Base-by-base conservation (phyloP, 2,113 vertebrate genomes). In the Spea bombifrons region DNA sequence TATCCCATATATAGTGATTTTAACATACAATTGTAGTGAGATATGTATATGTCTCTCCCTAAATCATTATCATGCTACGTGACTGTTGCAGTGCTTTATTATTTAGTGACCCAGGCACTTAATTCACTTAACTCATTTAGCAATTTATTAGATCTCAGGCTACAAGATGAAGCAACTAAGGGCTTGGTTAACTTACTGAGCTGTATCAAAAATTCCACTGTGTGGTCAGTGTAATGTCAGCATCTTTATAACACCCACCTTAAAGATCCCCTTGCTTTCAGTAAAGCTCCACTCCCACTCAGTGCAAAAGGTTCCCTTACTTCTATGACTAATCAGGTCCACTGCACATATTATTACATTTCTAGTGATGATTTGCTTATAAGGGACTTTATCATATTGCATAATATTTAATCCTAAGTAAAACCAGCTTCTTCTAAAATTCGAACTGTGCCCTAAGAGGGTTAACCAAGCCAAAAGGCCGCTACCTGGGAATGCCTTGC, bases 271-370 rank as follows among this genome's bases (percentile, higher is more conserved):
- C 61, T 9, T 64, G 7, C 16, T 45, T 64, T 8, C 48, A 78
- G 16, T 44, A 59, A 15, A 10, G n/a, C 61, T 43, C 9, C 45
- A 63, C 75, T 64, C 76, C 67, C 55, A 44, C 75, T 63, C 66
- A 70, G 5, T 61, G 63, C 44, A 48, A 69, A 17, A 77, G 66
- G 53, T 77, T 55, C 75, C 67, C 46, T 12, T 45, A 43, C 30
- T 30, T 44, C n/a, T 77, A 46, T 77, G 75, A 77, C 66, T 70
- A 57, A 70, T 45, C 57, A 63, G 10, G 44, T 45, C 75, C 66
- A 70, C 16, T 59, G 4, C 55, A 43, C 7, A 43, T 55, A 43
- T 68, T 55, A 59, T 13, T 30, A 30, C 30, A 30, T 30, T 30
- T 30, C 30, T 30, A 30, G 30, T 2, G 30, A 30, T 30, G 30